A percentile compares a stretch with the other conserved stretches of the same genome.
These are phyloP conservation scores for Ariolimax columbianus DNA, from an alignment of 2,888 invertebrate species.

Conservation along the genomic window DNA sequence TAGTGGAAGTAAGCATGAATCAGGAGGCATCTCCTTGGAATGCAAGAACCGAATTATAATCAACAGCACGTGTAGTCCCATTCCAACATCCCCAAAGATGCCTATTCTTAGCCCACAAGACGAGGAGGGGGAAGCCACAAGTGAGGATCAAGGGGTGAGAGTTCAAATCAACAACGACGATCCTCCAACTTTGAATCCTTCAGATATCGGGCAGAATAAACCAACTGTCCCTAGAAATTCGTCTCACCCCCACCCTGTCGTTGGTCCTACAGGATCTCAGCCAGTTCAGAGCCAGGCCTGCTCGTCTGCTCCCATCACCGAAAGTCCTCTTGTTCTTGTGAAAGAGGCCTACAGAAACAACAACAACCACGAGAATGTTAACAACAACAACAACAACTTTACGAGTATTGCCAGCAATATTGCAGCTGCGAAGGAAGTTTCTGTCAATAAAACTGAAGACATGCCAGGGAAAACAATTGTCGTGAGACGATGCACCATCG, in stretches of 20 bases:
- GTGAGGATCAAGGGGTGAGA: constrained; percentile 45
- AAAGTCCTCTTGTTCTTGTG: background rate
- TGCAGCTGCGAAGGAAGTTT: background rate
- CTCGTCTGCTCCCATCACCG: background rate
- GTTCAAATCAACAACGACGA: constrained; percentile 60
- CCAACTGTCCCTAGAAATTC: background rate
- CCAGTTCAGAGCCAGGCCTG: background rate
- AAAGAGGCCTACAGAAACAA: background rate
- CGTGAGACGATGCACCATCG: constrained; percentile 46
- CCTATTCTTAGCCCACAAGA: constrained; percentile 74
- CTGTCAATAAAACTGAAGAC: constrained; percentile 1
- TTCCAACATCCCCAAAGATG: constrained; percentile 73
- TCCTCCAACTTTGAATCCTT: constrained; percentile 67
- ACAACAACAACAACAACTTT: background rate
- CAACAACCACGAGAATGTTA: background rate
- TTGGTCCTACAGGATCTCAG: background rate
- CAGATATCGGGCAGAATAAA: constrained; percentile 44
- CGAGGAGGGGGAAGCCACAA: constrained; percentile 52
- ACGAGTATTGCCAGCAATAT: background rate
- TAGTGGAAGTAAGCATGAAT: constrained; percentile 44
- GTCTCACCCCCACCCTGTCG: background rate
- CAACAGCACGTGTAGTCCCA: constrained; percentile 50
- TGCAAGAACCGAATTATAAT: constrained; percentile 40
- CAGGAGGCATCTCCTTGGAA: constrained; percentile 45
- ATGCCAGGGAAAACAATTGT: constrained; percentile 47